phyloP scores from a whole-genome alignment of 2,797 vertebrate species.

The Gymnodraco acuticeps region DNA sequence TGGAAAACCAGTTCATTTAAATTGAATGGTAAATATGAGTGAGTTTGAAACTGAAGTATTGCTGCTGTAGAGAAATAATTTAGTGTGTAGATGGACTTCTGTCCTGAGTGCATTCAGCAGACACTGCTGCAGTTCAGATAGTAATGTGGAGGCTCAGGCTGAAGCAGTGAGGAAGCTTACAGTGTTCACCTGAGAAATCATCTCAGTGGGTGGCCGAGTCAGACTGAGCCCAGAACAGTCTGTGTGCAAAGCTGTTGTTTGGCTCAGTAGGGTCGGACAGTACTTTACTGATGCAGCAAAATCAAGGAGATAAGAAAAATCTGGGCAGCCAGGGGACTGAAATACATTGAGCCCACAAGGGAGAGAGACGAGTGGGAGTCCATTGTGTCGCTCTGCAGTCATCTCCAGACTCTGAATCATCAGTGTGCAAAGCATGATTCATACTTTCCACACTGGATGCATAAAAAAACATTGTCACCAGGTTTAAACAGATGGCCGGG shows the following conservation, averaged over 20 bases:
- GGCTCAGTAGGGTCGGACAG: slow-evolving; percentile 44
- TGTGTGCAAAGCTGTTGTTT: slow-evolving; percentile 24
- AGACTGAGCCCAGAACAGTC: slow-evolving; percentile 33
- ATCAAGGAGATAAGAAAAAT: slow-evolving; percentile 45
- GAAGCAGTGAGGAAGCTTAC: slow-evolving; percentile 12
- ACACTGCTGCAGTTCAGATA: slow-evolving; percentile 19
- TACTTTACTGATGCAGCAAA: slow-evolving; percentile 37
- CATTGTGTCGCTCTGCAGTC: slow-evolving; percentile 38
- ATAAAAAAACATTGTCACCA: slow-evolving; percentile 29
- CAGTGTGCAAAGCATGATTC: slow-evolving; percentile 45
- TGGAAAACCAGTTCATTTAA: slow-evolving; percentile 9
- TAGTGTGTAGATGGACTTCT: background rate
- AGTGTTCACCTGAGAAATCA: slow-evolving; percentile 46
- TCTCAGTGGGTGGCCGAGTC: slow-evolving; percentile 32
- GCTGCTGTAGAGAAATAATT: background rate
- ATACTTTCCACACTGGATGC: slow-evolving; percentile 29
- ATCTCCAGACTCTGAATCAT: slow-evolving; percentile 59
- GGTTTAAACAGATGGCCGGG: slow-evolving; percentile 40
- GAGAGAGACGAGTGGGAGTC: slow-evolving; percentile 19
- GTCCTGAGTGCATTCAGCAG: background rate
- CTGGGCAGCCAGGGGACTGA: slow-evolving; percentile 14
- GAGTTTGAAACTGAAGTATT: background rate
- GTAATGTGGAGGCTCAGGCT: slow-evolving; percentile 8
- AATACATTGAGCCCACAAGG: slow-evolving; percentile 44
- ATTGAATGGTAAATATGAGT: background rate